phyloP scores from a whole-genome alignment of 2,113 vertebrate genomes.

The Hemiscyllium ocellatum region DNA sequence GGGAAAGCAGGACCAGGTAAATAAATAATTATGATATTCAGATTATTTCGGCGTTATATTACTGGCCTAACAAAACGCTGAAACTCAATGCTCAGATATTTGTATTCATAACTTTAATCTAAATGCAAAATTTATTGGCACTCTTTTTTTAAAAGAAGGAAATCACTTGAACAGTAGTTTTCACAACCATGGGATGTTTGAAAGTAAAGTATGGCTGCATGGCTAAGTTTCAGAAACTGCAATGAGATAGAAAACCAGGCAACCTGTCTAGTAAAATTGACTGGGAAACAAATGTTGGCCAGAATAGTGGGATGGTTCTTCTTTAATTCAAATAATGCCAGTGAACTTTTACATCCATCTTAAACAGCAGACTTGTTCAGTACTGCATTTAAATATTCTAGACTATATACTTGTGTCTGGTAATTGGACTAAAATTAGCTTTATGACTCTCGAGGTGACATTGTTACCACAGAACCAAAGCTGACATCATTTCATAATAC shows the following conservation, averaged over 20 bases:
- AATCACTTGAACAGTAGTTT: no score
- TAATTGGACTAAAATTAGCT: background rate
- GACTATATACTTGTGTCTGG: background rate
- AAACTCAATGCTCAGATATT: background rate
- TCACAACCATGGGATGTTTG: background rate
- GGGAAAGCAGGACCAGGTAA: constrained; percentile 90
- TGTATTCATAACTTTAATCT: background rate
- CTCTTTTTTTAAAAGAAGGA: background rate
- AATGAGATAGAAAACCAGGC: background rate
- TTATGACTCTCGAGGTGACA: background rate
- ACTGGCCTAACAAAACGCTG: background rate
- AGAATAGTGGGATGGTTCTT: background rate
- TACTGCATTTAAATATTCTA: background rate
- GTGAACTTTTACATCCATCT: background rate
- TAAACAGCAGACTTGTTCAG: background rate
- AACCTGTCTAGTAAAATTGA: background rate
- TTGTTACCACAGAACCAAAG: background rate
- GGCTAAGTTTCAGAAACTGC: background rate
- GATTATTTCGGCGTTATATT: background rate
- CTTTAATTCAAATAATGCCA: background rate
- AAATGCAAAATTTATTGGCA: background rate
- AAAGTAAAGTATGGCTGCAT: background rate
- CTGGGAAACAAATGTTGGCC: background rate
- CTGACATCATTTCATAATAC: background rate
- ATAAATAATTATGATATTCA: background rate